Percentiles rank a stretch among this genome's conserved stretches.
These are phyloP conservation scores for Notothenia coriiceps DNA, from an alignment of 2,113 vertebrate species.

Conservation along the genomic window DNA sequence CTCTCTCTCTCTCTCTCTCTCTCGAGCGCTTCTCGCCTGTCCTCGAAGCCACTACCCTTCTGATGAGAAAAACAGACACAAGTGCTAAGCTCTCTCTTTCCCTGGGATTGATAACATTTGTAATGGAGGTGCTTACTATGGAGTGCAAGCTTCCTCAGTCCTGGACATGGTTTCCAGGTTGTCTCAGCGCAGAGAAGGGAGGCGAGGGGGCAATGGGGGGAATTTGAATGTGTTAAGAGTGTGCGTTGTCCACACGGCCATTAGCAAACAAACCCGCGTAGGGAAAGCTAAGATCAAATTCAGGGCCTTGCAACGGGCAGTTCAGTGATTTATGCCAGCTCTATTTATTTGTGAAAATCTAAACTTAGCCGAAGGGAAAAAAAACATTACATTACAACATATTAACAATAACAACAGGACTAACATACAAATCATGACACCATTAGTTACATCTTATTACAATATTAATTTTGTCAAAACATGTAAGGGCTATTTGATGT, in stretches of 20 bases:
- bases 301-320: conserved; percentile 29
- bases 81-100: conserved; percentile 73
- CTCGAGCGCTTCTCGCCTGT: conserved; percentile 6
- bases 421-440: background rate
- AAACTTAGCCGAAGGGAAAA: background rate
- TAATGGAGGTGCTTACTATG: conserved; percentile 76
- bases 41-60: conserved; percentile 13
- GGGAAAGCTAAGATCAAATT: conserved; percentile 55
- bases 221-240: conserved; percentile 60
- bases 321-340: conserved; percentile 33
- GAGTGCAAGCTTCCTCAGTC: conserved; percentile 66
- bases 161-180: conserved; percentile 67
- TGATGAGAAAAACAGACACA: conserved; percentile 73
- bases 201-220: background rate
- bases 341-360: conserved; percentile 18
- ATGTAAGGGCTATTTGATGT: background rate
- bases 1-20: too few relatives aligned
- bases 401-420: background rate
- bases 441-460: background rate
- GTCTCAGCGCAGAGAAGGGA: conserved; percentile 36
- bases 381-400: background rate
- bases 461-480: background rate
- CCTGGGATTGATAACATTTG: conserved; percentile 79
- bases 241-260: conserved; percentile 39
- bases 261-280: conserved; percentile 60